Conservation (phyloP, 2,888 invertebrate genomes). For the Hemistola chrysoprasaria region DNA sequence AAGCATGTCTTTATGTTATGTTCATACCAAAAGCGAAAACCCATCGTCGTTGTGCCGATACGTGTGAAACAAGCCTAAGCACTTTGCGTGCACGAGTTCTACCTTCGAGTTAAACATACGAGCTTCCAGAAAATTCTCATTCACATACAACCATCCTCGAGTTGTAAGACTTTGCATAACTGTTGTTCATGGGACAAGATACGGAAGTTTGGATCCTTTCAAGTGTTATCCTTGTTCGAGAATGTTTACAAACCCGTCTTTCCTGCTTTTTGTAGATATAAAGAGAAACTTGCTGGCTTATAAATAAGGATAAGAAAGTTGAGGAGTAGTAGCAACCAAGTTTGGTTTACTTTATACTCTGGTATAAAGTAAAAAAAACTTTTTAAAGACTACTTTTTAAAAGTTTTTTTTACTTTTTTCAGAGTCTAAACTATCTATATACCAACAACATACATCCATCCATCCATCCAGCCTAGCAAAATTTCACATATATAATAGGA, state of each 20-base stretch:
- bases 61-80: no score
- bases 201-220: constrained; percentile 42
- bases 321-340: constrained; percentile 1
- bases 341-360: not conserved
- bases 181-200: constrained; percentile 37
- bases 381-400: no score
- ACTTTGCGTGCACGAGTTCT: no score
- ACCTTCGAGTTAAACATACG: constrained; percentile 5
- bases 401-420: no score
- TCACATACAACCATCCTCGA: not conserved
- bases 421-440: no score
- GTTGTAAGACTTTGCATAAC: constrained; percentile 32
- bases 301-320: constrained; percentile 25
- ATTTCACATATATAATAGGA: no score
- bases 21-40: no score
- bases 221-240: constrained; percentile 30
- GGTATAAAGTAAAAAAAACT: no score
- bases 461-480: no score
- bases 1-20: no score
- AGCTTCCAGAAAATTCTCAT: constrained; percentile 4
- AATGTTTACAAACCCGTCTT: constrained; percentile 28
- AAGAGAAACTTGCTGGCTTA: constrained; percentile 20
- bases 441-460: no score
- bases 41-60: no score
- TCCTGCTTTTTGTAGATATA: constrained; percentile 16